phyloP scores from a whole-genome alignment of 1,140 invertebrate genomes.

The Neodiprion pinetum region DNA sequence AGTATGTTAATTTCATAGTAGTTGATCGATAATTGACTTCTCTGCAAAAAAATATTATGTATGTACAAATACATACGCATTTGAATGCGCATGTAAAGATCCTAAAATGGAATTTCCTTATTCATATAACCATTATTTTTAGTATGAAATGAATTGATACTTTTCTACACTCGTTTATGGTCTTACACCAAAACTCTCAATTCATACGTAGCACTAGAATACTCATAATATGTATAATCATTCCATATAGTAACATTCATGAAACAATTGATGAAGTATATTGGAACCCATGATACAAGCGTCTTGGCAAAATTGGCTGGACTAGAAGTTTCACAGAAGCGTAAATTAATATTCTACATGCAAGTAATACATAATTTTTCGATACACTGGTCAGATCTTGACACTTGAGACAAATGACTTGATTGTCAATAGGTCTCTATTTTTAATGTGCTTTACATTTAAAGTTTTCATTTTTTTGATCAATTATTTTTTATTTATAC shows the following conservation, averaged over 20 bases:
- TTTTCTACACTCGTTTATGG: not conserved
- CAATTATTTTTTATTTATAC: not conserved
- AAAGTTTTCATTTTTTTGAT: not conserved
- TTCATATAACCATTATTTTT: not conserved
- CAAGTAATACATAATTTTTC: not conserved
- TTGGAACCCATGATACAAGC: not conserved
- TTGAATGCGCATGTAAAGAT: not conserved
- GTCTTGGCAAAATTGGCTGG: not conserved
- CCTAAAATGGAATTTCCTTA: not conserved
- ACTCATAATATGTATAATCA: not conserved
- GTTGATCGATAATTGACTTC: not conserved
- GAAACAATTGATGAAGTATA: not conserved
- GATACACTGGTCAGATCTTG: no score
- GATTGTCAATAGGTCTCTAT: no score
- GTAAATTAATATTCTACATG: not conserved
- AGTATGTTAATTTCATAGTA: not conserved
- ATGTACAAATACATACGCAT: not conserved
- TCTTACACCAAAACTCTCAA: not conserved
- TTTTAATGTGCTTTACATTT: no score
- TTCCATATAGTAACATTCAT: slow-evolving; percentile 4
- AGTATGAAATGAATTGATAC: not conserved
- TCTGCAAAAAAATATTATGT: not conserved
- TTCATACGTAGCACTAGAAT: not conserved
- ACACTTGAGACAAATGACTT: no score
- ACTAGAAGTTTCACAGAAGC: not conserved